Evolutionary conservation across 2,797 vertebrate species (phyloP), one percentile per base, ranked within the genome.

Genomic region (Enteromius treurensis): DNA sequence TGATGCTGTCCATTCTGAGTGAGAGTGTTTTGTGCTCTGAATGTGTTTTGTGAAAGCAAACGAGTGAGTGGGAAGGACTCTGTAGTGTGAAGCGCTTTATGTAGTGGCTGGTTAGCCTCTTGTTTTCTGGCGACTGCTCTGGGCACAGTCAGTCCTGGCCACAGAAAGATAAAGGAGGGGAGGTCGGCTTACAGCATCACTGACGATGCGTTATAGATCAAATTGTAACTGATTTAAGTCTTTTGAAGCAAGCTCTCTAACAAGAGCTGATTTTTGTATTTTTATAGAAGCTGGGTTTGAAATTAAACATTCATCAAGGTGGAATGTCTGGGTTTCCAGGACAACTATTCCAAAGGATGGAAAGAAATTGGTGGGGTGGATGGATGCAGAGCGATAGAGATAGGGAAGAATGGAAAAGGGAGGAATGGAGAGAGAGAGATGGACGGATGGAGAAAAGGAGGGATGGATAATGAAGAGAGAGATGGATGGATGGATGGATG

Each of bases 1-100:
- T n/a, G 40, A 69, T 62, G 45, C 67, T 55, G 80, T 70, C 21
- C 71, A 64, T 76, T 81, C 37, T 73, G 64, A 45, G 65, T 76
- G 79, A 71, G 47, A 37, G 71, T 83, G 77, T 64, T 42, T 45
- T 74, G 71, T 65, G 49, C 15, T 79, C 17, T 32, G 53, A 51
- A 32, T 42, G 69, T 69, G 75, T 79, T 47, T 79, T 60, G 73
- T 79, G 60, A 74, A 15, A 68, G 69, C 53, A 55, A 55, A 23
- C 26, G 5, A 55, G 60, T 37, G 51, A 32, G 70, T 34, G 45
- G n/a, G 68, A 51, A 15, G 17, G 60, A 62, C 60, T 17, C 32
- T 26, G 53, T 69, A 11, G 65, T 26, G 77, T 34, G 23, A 19
- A 32, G 62, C 19, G 15, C 47, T 49, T 62, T 62, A 29, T 29